Conservation (phyloP, 2,113 vertebrate genomes). For the Oxyruncus cristatus region DNA sequence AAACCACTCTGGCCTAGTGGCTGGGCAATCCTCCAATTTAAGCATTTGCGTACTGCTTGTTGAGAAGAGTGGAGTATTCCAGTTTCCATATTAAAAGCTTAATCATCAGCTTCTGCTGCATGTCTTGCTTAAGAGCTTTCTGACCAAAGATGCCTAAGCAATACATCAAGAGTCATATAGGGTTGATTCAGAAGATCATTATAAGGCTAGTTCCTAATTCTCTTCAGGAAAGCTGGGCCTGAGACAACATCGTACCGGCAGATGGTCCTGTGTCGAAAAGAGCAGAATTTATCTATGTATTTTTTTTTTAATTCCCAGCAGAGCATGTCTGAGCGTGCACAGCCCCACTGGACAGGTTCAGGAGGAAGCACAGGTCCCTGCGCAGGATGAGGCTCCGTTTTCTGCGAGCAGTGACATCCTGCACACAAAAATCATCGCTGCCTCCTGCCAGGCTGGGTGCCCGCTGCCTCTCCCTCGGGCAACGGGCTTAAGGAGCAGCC, state of each 20-base stretch:
- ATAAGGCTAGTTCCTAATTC: background rate
- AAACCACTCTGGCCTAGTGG: background rate
- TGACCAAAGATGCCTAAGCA: background rate
- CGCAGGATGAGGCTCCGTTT: background rate
- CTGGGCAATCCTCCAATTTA: conserved; percentile 23
- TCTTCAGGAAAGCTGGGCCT: background rate
- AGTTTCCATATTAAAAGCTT: conserved; percentile 16
- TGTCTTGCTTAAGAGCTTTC: background rate
- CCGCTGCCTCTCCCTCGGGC: background rate
- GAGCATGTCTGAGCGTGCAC: background rate
- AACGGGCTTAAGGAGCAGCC: background rate
- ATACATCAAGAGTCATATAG: background rate
- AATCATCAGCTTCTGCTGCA: background rate
- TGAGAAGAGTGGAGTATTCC: background rate
- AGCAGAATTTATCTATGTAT: background rate
- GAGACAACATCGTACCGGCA: background rate
- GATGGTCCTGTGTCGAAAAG: background rate
- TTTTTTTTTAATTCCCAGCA: background rate
- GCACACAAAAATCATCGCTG: background rate
- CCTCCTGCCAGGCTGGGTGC: background rate
- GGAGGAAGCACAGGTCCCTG: background rate
- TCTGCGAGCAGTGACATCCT: background rate
- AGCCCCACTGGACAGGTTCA: background rate
- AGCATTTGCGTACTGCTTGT: background rate
- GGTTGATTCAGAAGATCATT: background rate